Conservation (phyloP, 2,888 invertebrate genomes). For the Altica lythri region DNA sequence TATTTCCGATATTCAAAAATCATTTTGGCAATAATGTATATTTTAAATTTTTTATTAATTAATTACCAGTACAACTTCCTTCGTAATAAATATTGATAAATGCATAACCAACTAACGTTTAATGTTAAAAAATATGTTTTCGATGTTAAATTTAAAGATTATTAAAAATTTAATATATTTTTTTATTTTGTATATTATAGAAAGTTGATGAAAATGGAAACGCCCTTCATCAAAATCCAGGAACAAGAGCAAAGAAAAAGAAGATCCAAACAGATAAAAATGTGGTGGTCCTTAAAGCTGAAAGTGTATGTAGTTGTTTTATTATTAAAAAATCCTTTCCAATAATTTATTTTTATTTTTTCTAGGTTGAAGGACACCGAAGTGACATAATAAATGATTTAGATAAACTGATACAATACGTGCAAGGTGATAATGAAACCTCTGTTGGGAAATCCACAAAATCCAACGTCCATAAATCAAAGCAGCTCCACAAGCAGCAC, state of each 20-base stretch:
- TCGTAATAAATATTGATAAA: no score
- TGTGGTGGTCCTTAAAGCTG: conserved; percentile 54
- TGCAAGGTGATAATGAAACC: conserved; percentile 70
- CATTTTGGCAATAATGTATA: no score
- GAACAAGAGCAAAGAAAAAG: conserved; percentile 63
- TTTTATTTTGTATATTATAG: no score
- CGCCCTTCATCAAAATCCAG: conserved; percentile 63
- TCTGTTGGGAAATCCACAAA: conserved; percentile 49
- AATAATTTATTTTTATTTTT: not conserved
- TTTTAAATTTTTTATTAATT: no score
- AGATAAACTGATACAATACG: conserved; percentile 77
- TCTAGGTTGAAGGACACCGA: conserved; percentile 75
- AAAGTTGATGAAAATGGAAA: conserved; percentile 84
- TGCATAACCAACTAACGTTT: no score
- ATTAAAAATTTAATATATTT: no score
- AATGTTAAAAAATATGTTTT: no score
- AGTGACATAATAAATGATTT: conserved; percentile 72
- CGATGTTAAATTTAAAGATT: no score
- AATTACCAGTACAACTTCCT: no score
- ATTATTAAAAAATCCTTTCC: not conserved
- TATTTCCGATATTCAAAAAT: no score
- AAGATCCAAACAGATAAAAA: conserved; percentile 61
- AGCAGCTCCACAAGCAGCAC: conserved; percentile 48
- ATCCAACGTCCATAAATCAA: conserved; percentile 44
- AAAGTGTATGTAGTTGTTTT: conserved; percentile 52